phyloP scores from a whole-genome alignment of 92 coral and sea anemone genomes.

The Montipora capitata region DNA sequence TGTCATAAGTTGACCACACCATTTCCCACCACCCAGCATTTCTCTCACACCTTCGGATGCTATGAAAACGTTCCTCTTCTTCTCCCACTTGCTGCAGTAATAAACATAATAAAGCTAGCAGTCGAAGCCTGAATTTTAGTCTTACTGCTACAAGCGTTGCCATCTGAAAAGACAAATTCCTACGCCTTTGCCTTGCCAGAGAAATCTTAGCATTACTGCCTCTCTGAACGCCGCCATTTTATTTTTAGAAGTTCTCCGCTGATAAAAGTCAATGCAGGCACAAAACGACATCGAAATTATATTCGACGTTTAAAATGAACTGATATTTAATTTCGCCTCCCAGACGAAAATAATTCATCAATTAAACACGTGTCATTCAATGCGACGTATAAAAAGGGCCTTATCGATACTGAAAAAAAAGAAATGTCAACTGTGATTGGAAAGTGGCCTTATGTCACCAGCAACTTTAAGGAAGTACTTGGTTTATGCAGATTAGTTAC shows the following conservation, averaged over 20 bases:
- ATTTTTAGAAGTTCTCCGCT: slow-evolving; percentile 44
- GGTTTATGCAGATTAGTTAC: no score
- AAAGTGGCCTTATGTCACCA: no score
- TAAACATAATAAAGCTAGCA: slow-evolving; percentile 43
- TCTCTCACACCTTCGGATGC: slow-evolving; percentile 55
- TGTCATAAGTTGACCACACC: slow-evolving; percentile 62
- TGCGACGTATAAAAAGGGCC: slow-evolving; percentile 2
- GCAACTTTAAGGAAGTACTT: no score
- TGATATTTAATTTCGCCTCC: not conserved
- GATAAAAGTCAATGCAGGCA: slow-evolving; percentile 38
- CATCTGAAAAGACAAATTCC: slow-evolving; percentile 24
- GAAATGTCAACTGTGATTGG: no score
- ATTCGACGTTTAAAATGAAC: slow-evolving; percentile 49
- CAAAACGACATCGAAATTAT: slow-evolving; percentile 52
- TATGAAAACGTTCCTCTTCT: slow-evolving; percentile 48
- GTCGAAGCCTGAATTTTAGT: slow-evolving; percentile 40
- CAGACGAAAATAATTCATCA: not conserved
- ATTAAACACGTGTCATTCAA: not conserved
- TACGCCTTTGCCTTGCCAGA: slow-evolving; percentile 10
- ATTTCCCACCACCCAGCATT: slow-evolving; percentile 68
- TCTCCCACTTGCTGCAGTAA: slow-evolving; percentile 42
- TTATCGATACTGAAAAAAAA: no score
- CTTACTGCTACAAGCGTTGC: slow-evolving; percentile 45
- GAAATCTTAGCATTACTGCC: slow-evolving; percentile 10
- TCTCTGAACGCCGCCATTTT: slow-evolving; percentile 38